Percentiles rank a stretch among this genome's conserved stretches.
These are phyloP conservation scores for Odontomachus brunneus DNA, from an alignment of 1,140 invertebrate genomes.

Conservation along the genomic window DNA sequence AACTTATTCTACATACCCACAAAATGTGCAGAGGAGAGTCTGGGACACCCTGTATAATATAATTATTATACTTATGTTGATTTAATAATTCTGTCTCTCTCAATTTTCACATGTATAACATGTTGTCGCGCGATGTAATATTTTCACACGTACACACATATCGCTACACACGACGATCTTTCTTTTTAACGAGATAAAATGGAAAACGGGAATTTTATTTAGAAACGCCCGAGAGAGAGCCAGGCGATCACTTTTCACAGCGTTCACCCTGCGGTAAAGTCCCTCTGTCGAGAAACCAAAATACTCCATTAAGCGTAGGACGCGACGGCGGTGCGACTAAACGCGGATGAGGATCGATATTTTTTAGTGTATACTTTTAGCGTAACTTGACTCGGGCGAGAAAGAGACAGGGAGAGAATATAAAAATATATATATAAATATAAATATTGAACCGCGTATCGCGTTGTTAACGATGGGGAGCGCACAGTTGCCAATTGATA, in stretches of 20 bases:
- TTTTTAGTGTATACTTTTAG: slow-evolving; percentile 68
- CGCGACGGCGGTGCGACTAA: slow-evolving; percentile 66
- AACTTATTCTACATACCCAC: no score
- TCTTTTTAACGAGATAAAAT: not conserved
- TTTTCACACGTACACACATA: slow-evolving; percentile 9
- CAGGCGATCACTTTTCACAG: slow-evolving; percentile 22
- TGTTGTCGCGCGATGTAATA: slow-evolving; percentile 34
- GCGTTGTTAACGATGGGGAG: slow-evolving; percentile 54
- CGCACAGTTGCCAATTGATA: slow-evolving; percentile 68
- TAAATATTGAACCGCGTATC: no score
- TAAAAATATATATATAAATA: slow-evolving; percentile 27
- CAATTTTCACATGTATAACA: not conserved
- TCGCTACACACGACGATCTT: not conserved
- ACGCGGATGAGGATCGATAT: slow-evolving; percentile 68
- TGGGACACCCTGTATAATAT: no score
- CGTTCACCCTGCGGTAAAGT: not conserved
- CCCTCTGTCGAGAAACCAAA: slow-evolving; percentile 71
- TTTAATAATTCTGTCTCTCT: no score
- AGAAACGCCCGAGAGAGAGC: not conserved
- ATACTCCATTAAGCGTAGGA: slow-evolving; percentile 77
- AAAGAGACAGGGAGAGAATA: slow-evolving; percentile 41
- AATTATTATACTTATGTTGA: no score
- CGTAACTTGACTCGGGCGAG: slow-evolving; percentile 10
- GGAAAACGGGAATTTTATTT: not conserved
- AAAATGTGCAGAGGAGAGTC: no score